Evolutionary conservation across 35 echinoderm and acorn worm genomes (phyloP), one percentile per base, ranked within the genome.

Genomic region (Stichopus chloronotus): DNA sequence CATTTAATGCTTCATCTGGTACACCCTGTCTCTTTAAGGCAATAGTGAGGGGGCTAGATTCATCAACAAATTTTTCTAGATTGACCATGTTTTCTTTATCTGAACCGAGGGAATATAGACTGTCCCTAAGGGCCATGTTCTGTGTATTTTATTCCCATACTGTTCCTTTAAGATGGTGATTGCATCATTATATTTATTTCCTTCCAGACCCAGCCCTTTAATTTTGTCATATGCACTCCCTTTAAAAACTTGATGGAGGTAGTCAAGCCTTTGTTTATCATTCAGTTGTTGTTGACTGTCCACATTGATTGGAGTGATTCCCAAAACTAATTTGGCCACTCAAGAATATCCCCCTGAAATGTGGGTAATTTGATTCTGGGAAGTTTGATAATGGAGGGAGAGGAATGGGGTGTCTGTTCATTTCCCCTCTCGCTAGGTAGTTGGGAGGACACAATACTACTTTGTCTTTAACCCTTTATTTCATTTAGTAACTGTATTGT

Each of bases 81-180:
- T 76, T 76, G 24, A 5, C 24, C 71, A 76, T 76, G 24, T 76
- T 76, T 76, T 76, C 71, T 76, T 76, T 76, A 23, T n/a, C 71
- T 12, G 71, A 23, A 76, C 71, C 16, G 11, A 76, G 71, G 11
- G 71, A 76, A 23, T 76, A 23, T 5, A 76, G 71, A 12, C 4
- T 68, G 4, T 76, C 71, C 71, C 71, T n/a, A 11, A 12, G 52
- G 23, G n/a, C 78, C 78, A 25, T 81, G 22, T 81, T 43, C 52
- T n/a, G 78, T 81, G 78, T 25, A 81, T 81, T 81, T 81, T 81
- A 4, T 81, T 12, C 5, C 78, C 78, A 81, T 22, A 81, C 78
- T 81, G 78, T 25, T 81, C 78, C 78, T 81, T 81, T 81, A 81
- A 76, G 7, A 76, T 76, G 19, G 8, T 17, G 25, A 76, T 17